Evolutionary conservation across 2,888 invertebrate genomes (phyloP).

Genomic region (Sinhomidia bicolor): DNA sequence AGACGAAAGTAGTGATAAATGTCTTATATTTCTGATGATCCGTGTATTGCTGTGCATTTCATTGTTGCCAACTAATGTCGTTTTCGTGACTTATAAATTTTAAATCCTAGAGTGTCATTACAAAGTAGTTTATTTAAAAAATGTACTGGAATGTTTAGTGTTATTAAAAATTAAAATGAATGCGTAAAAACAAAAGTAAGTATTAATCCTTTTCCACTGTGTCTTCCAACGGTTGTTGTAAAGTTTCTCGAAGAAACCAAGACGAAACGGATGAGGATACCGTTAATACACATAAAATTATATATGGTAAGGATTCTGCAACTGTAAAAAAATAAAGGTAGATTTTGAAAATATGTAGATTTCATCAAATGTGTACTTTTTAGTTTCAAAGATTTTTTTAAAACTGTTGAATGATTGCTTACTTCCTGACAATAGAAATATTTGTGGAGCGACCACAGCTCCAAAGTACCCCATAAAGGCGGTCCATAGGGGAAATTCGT

Average conservation of each 20-base stretch:
- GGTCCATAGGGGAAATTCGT: no score
- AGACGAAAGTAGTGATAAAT: neutral
- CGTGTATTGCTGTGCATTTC: no score
- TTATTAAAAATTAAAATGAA: no score
- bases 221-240: constrained; percentile 72
- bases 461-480: constrained; percentile 71
- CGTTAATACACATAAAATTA: constrained; percentile 68
- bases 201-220: constrained; percentile 59
- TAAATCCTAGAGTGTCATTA: neutral
- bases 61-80: no score
- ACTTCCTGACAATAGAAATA: constrained; percentile 63
- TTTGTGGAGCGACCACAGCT: constrained; percentile 69
- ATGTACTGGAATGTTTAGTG: no score
- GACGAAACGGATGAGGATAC: constrained; percentile 70
- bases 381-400: neutral
- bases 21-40: neutral
- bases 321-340: no score
- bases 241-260: constrained; percentile 70
- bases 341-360: no score
- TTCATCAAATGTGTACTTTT: no score
- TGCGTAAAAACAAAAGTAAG: neutral
- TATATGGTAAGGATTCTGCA: constrained; percentile 66
- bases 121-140: neutral
- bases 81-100: no score
- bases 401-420: neutral